These are phyloP conservation scores for Ashinkailepas kermadecensis DNA, from an alignment of 2,888 invertebrate species.

Conservation along the genomic window DNA sequence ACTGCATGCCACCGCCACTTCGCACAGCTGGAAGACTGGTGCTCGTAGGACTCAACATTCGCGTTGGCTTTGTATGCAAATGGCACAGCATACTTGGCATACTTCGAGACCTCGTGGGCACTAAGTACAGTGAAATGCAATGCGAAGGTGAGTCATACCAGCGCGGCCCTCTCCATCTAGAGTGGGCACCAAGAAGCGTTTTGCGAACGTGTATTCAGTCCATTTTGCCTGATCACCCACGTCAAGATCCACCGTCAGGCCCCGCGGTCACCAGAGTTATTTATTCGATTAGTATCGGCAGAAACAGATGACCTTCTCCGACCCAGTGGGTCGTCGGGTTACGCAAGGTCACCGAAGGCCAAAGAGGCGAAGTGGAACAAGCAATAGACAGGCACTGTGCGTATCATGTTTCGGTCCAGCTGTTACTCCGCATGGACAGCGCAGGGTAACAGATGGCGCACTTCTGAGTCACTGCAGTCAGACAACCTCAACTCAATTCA, in stretches of 20 bases:
- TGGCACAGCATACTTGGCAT: too few species aligned
- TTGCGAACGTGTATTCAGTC: conserved; percentile 16
- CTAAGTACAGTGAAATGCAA: neutral
- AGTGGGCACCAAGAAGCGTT: neutral
- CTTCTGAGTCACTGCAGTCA: neutral
- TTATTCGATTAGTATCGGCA: conserved; percentile 18
- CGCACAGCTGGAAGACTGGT: too few species aligned
- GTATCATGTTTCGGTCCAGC: neutral
- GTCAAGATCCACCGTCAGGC: neutral
- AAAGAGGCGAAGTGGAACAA: neutral
- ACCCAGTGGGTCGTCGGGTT: neutral
- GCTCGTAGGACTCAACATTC: too few species aligned
- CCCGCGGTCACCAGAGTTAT: neutral
- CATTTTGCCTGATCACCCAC: neutral
- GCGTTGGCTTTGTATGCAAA: too few species aligned
- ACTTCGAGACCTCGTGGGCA: neutral
- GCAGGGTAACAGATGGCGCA: neutral
- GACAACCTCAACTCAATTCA: neutral
- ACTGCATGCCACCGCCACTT: too few species aligned
- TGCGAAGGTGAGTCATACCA: neutral
- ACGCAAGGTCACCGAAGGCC: conserved; percentile 14
- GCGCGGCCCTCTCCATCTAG: neutral
- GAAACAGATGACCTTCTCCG: neutral
- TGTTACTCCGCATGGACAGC: neutral
- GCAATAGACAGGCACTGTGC: neutral